These are phyloP conservation scores for Chaetura pelagica DNA, from an alignment of 2,113 vertebrate genomes.

Conservation along the genomic window DNA sequence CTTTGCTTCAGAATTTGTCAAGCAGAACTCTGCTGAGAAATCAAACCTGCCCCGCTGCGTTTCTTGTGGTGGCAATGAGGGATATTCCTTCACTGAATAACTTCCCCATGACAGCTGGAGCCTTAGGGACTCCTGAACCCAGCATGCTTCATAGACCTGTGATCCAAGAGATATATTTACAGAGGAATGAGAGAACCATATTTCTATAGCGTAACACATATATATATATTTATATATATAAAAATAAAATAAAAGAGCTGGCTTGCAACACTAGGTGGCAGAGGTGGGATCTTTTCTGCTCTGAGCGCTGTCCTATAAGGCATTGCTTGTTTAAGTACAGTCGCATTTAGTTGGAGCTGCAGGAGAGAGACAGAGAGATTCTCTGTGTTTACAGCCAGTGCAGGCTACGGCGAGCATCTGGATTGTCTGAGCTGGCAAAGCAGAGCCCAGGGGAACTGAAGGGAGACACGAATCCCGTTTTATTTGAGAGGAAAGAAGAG, in stretches of 20 bases:
- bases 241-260: slow-evolving; percentile 43
- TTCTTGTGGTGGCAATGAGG: neutral
- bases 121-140: neutral
- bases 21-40: slow-evolving; percentile 51
- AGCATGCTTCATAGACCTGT: neutral
- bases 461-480: slow-evolving; percentile 48
- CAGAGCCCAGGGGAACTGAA: slow-evolving; percentile 65
- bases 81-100: neutral
- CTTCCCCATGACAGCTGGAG: neutral
- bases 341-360: slow-evolving; percentile 88
- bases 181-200: slow-evolving; percentile 26
- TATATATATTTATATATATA: slow-evolving; percentile 2
- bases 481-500: neutral
- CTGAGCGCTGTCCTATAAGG: slow-evolving; percentile 80
- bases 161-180: slow-evolving; percentile 14
- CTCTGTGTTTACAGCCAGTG: slow-evolving; percentile 70
- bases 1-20: slow-evolving; percentile 39
- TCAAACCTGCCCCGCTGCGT: neutral
- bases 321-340: slow-evolving; percentile 86
- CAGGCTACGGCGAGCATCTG: slow-evolving; percentile 67
- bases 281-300: slow-evolving; percentile 77
- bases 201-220: slow-evolving; percentile 32
- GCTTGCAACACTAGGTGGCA: slow-evolving; percentile 82
- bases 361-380: slow-evolving; percentile 78
- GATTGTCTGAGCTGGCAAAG: slow-evolving; percentile 67